Percentiles rank a stretch among this genome's conserved stretches.
Evolutionary conservation across 30 jellyfish, hydroid and myxozoan species (phyloP).

Genomic region (Hydractinia symbiolongicarpus): DNA sequence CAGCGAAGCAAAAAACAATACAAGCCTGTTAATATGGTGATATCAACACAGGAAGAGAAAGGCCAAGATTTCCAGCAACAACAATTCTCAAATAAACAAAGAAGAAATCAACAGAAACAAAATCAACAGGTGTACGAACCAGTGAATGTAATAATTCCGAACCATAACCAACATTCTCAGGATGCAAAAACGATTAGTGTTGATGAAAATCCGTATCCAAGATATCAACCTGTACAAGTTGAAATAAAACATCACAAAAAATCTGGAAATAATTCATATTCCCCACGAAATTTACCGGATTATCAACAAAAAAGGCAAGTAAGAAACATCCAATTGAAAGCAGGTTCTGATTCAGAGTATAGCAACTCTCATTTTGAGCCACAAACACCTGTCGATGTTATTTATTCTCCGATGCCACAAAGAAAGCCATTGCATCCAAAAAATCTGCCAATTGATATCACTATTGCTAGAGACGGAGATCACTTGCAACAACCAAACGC

Average conservation of each 20-base stretch:
- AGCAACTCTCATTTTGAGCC: not conserved
- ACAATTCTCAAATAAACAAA: not conserved
- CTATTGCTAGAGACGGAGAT: not conserved
- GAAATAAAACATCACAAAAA: too few relatives aligned
- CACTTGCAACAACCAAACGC: not conserved
- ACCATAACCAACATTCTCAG: not conserved
- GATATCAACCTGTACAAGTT: too few relatives aligned
- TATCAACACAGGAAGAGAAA: not conserved
- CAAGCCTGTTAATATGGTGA: not conserved
- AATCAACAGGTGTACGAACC: not conserved
- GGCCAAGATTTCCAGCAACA: not conserved
- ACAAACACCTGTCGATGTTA: not conserved
- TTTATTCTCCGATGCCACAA: not conserved
- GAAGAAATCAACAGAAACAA: not conserved
- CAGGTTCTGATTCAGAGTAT: not conserved
- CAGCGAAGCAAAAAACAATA: not conserved
- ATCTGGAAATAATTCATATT: not conserved
- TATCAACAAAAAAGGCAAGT: not conserved
- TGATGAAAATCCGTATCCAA: too few relatives aligned
- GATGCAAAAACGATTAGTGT: too few relatives aligned
- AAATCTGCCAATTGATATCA: slow-evolving; percentile 4
- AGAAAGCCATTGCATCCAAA: not conserved
- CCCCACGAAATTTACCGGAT: not conserved
- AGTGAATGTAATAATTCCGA: not conserved
- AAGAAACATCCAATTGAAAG: not conserved